Conservation (phyloP, 2,113 vertebrate genomes). For the Papio anubis region DNA sequence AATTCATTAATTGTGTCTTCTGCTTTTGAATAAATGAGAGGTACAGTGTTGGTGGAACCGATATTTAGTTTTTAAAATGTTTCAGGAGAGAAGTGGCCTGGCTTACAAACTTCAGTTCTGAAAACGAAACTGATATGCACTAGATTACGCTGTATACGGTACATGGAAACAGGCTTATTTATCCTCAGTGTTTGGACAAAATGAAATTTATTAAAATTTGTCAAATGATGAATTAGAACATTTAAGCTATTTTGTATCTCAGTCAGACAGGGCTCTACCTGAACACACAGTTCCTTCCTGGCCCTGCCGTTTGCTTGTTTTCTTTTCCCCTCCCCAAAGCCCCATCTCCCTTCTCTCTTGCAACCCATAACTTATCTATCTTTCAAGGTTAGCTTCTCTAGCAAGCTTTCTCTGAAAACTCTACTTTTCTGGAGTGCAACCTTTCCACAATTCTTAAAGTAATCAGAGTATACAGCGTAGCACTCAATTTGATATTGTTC, state of each 20-base stretch:
- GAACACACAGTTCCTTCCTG: not conserved
- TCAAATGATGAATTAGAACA: conserved; percentile 27
- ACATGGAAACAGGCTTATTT: conserved; percentile 6
- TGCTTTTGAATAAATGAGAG: conserved; percentile 20
- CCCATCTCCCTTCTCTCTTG: not conserved
- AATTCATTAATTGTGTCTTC: not conserved
- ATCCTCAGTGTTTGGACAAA: conserved; percentile 19
- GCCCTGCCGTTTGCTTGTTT: not conserved
- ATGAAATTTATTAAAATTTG: conserved; percentile 61
- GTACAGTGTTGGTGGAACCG: not conserved
- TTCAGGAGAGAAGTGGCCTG: conserved; percentile 33
- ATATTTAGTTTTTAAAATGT: not conserved
- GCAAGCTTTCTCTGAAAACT: not conserved
- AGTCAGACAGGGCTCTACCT: not conserved
- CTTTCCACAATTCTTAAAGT: conserved; percentile 36
- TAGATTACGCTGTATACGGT: not conserved
- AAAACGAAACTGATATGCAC: conserved; percentile 13
- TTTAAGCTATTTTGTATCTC: not conserved
- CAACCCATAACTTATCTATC: not conserved
- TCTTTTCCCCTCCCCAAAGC: not conserved
- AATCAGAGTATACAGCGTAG: not conserved
- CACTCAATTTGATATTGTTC: not conserved
- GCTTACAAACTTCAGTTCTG: conserved; percentile 44
- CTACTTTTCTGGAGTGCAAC: not conserved
- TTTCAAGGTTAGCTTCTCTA: not conserved